Evolutionary conservation across 2,113 vertebrate genomes (phyloP), one percentile per base, ranked within the genome.

Genomic region (Hipposideros armiger): DNA sequence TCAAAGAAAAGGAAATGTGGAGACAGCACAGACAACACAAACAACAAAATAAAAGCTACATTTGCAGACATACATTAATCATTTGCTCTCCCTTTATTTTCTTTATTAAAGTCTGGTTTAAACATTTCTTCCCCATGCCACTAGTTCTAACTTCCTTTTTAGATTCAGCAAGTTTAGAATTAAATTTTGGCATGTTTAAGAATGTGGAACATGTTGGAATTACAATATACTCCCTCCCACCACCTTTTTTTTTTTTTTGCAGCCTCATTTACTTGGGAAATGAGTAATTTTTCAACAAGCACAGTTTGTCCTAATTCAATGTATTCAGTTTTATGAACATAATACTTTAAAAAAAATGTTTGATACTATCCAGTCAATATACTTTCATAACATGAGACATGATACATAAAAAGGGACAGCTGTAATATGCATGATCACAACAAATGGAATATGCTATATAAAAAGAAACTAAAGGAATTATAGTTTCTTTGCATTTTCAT

Each of bases 271-370:
- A 80, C 36, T 88, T 84, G 78, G 54, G 5, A 5, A 64, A 64
- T 81, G 26, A 87, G 13, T 52, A 69, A 76, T 45, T 81, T 94
- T 96, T 95, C 40, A 74, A 36, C 7, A 52, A 62, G 16, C 42
- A 62, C 36, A 70, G 14, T 83, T 94, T 84, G 3, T 87, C 47
- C 72, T 85, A 36, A 91, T 90, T 92, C 42, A 73, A 26, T 89
- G 94, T 96, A 32, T 90, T 97, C 66, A 84, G 84, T 84, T 28
- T 95, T 4, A 66, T 91, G 36, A 80, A 40, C 13, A 74, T 42
- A 74, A 73, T 74, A 24, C 6, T 28, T 85, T 64, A 17, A 17
- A 54, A 54, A 54, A 54, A 76, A 73, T 36, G 36, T 83, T 74
- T 77, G 11, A 80, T 72, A 54, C 11, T 60, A 74, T 11, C 13